phyloP scores from a whole-genome alignment of 1,140 invertebrate species.

The Drosophila subpulchrella region DNA sequence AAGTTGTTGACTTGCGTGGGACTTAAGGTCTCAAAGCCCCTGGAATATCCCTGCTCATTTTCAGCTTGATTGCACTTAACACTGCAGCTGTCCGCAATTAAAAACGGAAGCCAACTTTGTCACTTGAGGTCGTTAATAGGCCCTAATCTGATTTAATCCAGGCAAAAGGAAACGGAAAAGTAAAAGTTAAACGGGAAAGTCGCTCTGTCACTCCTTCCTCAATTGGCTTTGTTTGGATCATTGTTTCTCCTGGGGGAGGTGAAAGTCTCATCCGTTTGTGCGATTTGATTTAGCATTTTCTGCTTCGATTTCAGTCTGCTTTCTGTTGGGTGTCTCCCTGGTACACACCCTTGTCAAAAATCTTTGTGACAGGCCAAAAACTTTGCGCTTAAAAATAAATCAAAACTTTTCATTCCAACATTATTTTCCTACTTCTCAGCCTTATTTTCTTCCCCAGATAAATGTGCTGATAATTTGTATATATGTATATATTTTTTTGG shows the following conservation, averaged over 20 bases:
- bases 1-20: conserved; percentile 5
- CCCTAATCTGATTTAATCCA: conserved; percentile 38
- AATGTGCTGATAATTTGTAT: conserved; percentile 48
- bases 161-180: conserved; percentile 34
- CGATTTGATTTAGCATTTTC: conserved; percentile 44
- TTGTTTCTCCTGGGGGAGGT: conserved; percentile 14
- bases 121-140: conserved; percentile 39
- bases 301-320: conserved; percentile 38
- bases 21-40: conserved; percentile 3
- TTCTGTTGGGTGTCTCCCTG: conserved; percentile 16
- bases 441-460: conserved; percentile 15
- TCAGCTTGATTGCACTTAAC: conserved; percentile 31
- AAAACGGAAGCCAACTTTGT: conserved; percentile 36
- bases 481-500: conserved; percentile 27
- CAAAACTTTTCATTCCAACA: conserved; percentile 47
- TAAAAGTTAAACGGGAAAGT: conserved; percentile 24
- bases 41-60: conserved; percentile 32
- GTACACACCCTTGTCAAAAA: conserved; percentile 47
- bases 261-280: conserved; percentile 3
- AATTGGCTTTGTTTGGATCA: conserved; percentile 30
- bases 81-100: conserved; percentile 43
- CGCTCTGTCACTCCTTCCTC: background rate
- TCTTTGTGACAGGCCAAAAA: conserved; percentile 47
- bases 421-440: conserved; percentile 17
- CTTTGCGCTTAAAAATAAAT: conserved; percentile 56